Evolutionary conservation across 2,888 invertebrate genomes (phyloP), one percentile per base, ranked within the genome.

Genomic region (Spilarctia lutea): DNA sequence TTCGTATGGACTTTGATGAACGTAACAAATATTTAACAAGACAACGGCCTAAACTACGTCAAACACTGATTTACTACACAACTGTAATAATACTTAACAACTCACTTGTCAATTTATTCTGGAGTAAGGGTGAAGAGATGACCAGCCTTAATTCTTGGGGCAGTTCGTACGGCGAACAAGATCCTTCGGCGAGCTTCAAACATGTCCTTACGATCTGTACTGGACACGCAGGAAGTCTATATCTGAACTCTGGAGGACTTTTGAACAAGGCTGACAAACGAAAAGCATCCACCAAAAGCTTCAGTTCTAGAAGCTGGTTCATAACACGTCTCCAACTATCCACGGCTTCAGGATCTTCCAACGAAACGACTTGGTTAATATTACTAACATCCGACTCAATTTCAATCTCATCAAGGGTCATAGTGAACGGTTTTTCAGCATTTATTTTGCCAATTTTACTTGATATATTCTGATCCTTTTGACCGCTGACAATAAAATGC

Each of bases 61-160:
- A 3, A 10, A 27, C 60, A 60, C n/a, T 56, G 27, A 60, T 60
- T 27, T 27, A 13, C 3, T 13, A n/a, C 60, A 27, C 16, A 30
- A 6, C 16, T 27, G 16, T 63, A 30, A 27, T 30, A 52, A 69
- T n/a, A 70, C 42, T 35, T 20, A 39, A 70, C 4, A 63, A 88
- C 91, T 88, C 81, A 96, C 96, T 86, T 52, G 94, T 90, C 45
- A 96, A 80, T 84, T 92, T 94, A 78, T 90, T 92, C 74, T 93
- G 94, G 65, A 91, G 79, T 27, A 90, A 83, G 10, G 95, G 92
- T 45, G 95, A 94, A 0, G 95, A 92, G 65, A 96, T 95, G 16
- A 97, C 92, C 74, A 96, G 92, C 71, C 97, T 96, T 86, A 98
- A 96, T 85, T 97, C 97, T 68, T 96, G 94, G 3, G 97, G 97